Percentiles rank a stretch among this genome's conserved stretches.
Evolutionary conservation across 2,888 invertebrate species (phyloP).

Genomic region (Rhamphomyia laevipes): DNA sequence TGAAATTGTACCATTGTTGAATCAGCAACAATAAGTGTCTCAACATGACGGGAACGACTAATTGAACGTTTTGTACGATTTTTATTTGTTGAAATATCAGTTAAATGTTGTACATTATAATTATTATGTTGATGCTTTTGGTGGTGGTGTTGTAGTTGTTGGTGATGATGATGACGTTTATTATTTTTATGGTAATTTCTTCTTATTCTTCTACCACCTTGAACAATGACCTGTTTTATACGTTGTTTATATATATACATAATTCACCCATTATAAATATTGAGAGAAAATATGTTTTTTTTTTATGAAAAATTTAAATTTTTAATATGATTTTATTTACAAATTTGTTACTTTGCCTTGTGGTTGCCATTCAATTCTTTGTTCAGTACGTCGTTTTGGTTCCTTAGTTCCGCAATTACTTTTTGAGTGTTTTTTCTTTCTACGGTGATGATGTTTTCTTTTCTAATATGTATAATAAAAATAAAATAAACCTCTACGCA

Average conservation of each 20-base stretch:
- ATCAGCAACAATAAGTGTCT: constrained; percentile 80
- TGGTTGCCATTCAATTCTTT: constrained; percentile 50
- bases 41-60: constrained; percentile 67
- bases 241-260: not conserved
- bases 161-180: constrained; percentile 16
- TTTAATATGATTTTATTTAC: constrained; percentile 19
- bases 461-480: not conserved
- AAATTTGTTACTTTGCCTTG: constrained; percentile 35
- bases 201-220: constrained; percentile 35
- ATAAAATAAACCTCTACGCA: not conserved
- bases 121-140: constrained; percentile 8
- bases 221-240: constrained; percentile 30
- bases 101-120: constrained; percentile 14
- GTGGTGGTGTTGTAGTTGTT: constrained; percentile 5
- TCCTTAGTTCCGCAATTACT: constrained; percentile 46
- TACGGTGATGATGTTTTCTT: constrained; percentile 18
- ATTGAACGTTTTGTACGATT: constrained; percentile 47
- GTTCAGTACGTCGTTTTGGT: constrained; percentile 41
- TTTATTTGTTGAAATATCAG: constrained; percentile 9
- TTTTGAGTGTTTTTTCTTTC: constrained; percentile 34
- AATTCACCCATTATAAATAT: not conserved
- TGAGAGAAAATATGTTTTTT: not conserved
- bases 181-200: constrained; percentile 31
- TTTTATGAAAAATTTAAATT: constrained; percentile 15
- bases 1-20: constrained; percentile 79